Evolutionary conservation across 2,797 vertebrate species (phyloP).

Genomic region (Myioborus melanocephalus): DNA sequence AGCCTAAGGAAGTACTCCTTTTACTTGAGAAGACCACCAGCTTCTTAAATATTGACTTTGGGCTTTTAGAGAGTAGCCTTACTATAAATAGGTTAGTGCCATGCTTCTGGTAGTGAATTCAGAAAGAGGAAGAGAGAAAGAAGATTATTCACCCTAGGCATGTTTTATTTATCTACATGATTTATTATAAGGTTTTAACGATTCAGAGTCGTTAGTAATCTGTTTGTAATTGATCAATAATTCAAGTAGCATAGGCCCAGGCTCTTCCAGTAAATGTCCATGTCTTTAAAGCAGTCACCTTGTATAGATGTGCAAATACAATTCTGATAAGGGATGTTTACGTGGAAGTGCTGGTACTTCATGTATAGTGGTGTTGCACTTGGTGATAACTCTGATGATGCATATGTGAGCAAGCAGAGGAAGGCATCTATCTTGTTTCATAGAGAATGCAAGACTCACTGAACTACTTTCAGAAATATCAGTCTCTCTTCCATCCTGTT

Average conservation of each 20-base stretch:
- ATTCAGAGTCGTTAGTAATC: constrained; percentile 46
- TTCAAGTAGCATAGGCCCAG: constrained; percentile 20
- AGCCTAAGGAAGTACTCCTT: background rate
- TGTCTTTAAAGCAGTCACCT: background rate
- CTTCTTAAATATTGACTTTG: background rate
- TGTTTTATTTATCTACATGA: constrained; percentile 37
- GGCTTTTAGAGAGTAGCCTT: background rate
- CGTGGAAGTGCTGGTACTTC: background rate
- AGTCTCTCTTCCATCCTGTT: background rate
- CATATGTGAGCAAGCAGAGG: background rate
- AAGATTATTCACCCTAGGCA: constrained; percentile 19
- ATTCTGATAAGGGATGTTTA: constrained; percentile 37
- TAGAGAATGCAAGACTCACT: background rate
- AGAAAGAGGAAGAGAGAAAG: background rate
- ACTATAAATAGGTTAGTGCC: background rate
- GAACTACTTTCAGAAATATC: background rate
- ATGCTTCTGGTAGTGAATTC: background rate
- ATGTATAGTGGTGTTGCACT: background rate
- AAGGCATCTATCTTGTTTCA: background rate
- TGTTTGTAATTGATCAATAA: constrained; percentile 60
- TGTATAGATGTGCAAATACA: constrained; percentile 34
- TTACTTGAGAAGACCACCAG: background rate
- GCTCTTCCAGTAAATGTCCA: background rate
- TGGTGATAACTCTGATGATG: background rate
- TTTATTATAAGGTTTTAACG: constrained; percentile 22